phyloP scores from a whole-genome alignment of 2,797 vertebrate genomes.

The Gallinago stenura region DNA sequence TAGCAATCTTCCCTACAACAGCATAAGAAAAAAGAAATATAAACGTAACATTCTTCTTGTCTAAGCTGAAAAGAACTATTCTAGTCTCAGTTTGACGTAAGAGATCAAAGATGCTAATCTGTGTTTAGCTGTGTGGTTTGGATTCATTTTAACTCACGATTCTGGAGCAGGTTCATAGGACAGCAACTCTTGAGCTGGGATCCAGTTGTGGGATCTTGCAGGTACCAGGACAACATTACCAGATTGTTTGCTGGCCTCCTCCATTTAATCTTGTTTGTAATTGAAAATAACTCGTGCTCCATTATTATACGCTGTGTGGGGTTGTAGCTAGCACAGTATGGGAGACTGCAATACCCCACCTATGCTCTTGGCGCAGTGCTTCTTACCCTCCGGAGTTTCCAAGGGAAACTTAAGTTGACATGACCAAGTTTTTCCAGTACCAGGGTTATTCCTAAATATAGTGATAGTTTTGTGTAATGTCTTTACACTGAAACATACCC shows the following conservation, averaged over 20 bases:
- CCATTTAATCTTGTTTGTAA: background rate
- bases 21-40: background rate
- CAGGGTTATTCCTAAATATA: background rate
- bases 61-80: background rate
- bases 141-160: background rate
- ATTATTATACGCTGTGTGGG: background rate
- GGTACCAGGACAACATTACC: background rate
- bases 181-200: constrained; percentile 9
- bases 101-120: constrained; percentile 1
- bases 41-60: background rate
- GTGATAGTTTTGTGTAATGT: background rate
- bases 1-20: background rate
- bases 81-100: background rate
- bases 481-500: background rate
- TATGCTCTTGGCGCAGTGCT: background rate
- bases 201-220: constrained; percentile 23
- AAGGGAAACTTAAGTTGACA: background rate
- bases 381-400: background rate
- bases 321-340: background rate
- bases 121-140: background rate
- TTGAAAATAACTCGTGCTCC: background rate
- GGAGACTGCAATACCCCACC: background rate
- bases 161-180: constrained; percentile 13
- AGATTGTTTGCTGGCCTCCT: background rate
- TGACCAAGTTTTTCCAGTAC: background rate